Conservation (phyloP, 2,113 vertebrate genomes). For the Neolamprologus modestus region DNA sequence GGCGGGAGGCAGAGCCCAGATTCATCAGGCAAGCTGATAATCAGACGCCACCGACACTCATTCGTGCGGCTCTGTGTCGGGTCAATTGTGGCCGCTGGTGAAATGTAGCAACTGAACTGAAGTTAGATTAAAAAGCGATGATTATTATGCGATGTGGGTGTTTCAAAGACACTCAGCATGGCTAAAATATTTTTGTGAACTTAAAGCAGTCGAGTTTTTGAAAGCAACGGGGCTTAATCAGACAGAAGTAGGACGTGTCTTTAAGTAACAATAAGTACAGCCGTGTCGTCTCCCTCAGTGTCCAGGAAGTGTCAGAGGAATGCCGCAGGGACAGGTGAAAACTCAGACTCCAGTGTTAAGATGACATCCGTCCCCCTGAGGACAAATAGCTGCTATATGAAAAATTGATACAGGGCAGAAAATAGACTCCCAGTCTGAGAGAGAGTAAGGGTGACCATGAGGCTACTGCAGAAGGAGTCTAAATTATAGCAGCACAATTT, state of each 20-base stretch:
- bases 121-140: not conserved
- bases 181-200: not conserved
- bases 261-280: slow-evolving; percentile 20
- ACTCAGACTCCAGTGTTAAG: slow-evolving; percentile 34
- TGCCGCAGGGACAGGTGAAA: slow-evolving; percentile 34
- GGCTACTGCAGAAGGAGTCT: slow-evolving; percentile 21
- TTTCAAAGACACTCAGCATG: not conserved
- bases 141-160: not conserved
- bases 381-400: slow-evolving; percentile 65
- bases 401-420: slow-evolving; percentile 70
- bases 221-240: not conserved
- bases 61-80: not conserved
- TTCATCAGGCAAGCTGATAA: slow-evolving; percentile 56
- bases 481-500: slow-evolving; percentile 59
- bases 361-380: slow-evolving; percentile 58
- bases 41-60: slow-evolving; percentile 28
- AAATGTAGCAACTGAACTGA: slow-evolving; percentile 1
- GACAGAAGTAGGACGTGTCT: slow-evolving; percentile 14
- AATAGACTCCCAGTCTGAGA: slow-evolving; percentile 61
- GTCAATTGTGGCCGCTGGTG: slow-evolving; percentile 29
- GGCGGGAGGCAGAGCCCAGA: slow-evolving; percentile 37
- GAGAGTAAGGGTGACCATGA: slow-evolving; percentile 25
- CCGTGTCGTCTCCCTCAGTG: not conserved
- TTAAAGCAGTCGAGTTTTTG: not conserved
- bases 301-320: slow-evolving; percentile 37